A percentile compares a stretch with the other conserved stretches of the same genome.
Conservation (phyloP, 2,113 vertebrate species). For the Anarrhichthys ocellatus region DNA sequence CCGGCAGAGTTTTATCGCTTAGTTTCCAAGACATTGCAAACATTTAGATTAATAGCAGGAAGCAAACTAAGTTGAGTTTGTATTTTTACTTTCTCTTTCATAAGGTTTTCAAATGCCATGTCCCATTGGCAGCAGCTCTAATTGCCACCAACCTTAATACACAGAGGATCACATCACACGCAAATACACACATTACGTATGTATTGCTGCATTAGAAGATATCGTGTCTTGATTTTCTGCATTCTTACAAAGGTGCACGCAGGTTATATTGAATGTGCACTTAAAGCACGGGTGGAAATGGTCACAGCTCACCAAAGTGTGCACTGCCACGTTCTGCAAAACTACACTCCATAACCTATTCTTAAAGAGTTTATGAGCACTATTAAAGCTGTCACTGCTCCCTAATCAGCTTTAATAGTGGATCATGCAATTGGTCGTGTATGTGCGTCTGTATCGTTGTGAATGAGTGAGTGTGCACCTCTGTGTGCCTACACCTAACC, state of each 20-base stretch:
- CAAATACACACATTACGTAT: not conserved
- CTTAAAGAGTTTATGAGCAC: conserved; percentile 1
- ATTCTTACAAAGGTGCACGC: not conserved
- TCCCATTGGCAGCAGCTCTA: not conserved
- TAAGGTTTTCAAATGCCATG: not conserved
- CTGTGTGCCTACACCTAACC: not conserved
- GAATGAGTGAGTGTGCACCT: not conserved
- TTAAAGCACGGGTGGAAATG: not conserved
- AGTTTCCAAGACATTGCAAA: not conserved
- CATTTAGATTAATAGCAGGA: not conserved
- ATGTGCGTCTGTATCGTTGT: not conserved
- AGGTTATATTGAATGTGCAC: not conserved
- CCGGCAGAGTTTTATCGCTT: conserved; percentile 6
- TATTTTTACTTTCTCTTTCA: not conserved
- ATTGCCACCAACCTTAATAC: not conserved
- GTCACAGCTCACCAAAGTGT: not conserved
- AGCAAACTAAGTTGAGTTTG: not conserved
- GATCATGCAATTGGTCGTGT: not conserved
- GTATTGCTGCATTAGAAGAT: not conserved
- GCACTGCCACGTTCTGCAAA: not conserved
- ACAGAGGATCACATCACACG: not conserved
- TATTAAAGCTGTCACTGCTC: not conserved
- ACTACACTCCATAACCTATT: too few relatives aligned
- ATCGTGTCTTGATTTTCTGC: not conserved
- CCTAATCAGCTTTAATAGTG: too few relatives aligned